These are phyloP conservation scores for Stegastes partitus DNA, from an alignment of 2,113 vertebrate genomes.

Conservation along the genomic window DNA sequence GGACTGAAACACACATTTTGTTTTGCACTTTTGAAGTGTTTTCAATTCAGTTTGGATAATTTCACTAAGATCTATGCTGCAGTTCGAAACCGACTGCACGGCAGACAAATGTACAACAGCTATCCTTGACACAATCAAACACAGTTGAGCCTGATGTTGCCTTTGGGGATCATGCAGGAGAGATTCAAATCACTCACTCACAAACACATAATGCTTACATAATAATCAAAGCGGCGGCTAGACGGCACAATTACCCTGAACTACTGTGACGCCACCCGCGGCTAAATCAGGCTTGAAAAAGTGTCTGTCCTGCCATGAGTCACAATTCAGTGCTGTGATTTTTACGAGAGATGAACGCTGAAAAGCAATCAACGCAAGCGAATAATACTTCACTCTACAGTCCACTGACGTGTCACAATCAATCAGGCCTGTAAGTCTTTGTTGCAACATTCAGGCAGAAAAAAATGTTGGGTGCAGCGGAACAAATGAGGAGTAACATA, in stretches of 20 bases:
- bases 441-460: not conserved
- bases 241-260: not conserved
- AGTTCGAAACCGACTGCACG: not conserved
- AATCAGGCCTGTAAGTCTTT: slow-evolving; percentile 13
- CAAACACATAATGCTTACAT: not conserved
- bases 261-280: not conserved
- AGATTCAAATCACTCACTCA: slow-evolving; percentile 23
- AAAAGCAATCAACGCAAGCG: not conserved
- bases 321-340: slow-evolving; percentile 7
- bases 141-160: not conserved
- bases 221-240: slow-evolving; percentile 18
- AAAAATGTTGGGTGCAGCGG: not conserved
- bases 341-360: not conserved
- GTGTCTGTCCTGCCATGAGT: not conserved
- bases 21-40: no score
- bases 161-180: not conserved
- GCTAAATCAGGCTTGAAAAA: slow-evolving; percentile 15
- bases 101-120: not conserved
- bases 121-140: not conserved
- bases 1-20: no score
- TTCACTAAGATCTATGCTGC: not conserved
- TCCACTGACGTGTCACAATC: slow-evolving; percentile 24
- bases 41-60: no score
- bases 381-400: not conserved
- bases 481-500: no score